A percentile compares a stretch with the other conserved stretches of the same genome.
phyloP scores from a whole-genome alignment of 2,888 invertebrate genomes.

The Amphipoea oculea region DNA sequence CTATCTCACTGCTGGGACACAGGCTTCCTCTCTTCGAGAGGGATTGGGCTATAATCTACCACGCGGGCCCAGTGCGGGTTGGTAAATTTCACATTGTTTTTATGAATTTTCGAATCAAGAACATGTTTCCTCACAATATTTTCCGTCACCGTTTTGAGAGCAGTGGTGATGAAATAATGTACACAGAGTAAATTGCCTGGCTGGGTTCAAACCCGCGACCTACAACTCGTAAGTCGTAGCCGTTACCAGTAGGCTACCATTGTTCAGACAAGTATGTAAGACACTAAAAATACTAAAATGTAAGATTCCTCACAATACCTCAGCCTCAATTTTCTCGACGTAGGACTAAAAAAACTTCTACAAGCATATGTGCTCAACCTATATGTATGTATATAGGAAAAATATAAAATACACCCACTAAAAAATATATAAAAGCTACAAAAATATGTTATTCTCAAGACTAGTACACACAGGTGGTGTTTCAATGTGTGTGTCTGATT shows the following conservation, averaged over 20 bases:
- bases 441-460: constrained; percentile 90
- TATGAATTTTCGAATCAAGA: not conserved
- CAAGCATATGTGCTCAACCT: constrained; percentile 34
- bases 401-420: constrained; percentile 88
- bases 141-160: not conserved
- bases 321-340: constrained; percentile 50
- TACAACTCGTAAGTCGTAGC: too few relatives aligned
- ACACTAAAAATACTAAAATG: constrained; percentile 11
- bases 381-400: constrained; percentile 80
- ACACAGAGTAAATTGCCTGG: not conserved
- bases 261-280: not conserved
- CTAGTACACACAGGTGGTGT: constrained; percentile 84
- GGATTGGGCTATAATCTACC: too few relatives aligned
- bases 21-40: too few relatives aligned
- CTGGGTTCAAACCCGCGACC: not conserved
- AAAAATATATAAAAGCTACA: constrained; percentile 90
- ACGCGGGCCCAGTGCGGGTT: too few relatives aligned
- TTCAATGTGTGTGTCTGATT: constrained; percentile 68
- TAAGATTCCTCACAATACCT: constrained; percentile 19
- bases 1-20: too few relatives aligned
- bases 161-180: not conserved
- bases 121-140: not conserved
- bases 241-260: not conserved
- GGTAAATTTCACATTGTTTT: too few relatives aligned
- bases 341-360: constrained; percentile 60